These are phyloP conservation scores for Mycteria americana DNA, from an alignment of 2,797 vertebrate species.

Conservation along the genomic window DNA sequence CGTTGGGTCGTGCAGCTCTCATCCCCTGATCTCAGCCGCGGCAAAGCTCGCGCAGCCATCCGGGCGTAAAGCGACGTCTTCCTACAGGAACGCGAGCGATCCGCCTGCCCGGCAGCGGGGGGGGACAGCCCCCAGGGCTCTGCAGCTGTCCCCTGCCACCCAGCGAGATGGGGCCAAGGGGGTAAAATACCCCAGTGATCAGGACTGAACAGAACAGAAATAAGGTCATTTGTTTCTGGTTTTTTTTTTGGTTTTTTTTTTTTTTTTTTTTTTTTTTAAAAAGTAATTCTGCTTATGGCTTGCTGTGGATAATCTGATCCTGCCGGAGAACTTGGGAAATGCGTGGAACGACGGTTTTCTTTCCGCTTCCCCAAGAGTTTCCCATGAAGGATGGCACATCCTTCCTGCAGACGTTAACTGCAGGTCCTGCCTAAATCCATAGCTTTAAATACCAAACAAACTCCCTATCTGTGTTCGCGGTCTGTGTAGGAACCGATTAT, in stretches of 20 bases:
- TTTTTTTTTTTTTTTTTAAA: neutral
- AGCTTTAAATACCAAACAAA: neutral
- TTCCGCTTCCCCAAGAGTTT: neutral
- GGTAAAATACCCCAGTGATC: rapidly evolving
- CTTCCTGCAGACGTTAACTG: neutral
- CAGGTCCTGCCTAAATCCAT: neutral
- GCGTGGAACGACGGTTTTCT: neutral
- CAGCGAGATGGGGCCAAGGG: neutral
- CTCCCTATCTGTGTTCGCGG: rapidly evolving
- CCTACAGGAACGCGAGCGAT: rapidly evolving
- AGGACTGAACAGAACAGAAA: neutral
- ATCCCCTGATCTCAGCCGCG: rapidly evolving
- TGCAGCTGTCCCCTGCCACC: neutral
- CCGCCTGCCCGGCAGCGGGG: neutral
- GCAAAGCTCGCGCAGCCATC: rapidly evolving
- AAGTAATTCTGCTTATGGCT: neutral
- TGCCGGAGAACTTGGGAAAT: neutral
- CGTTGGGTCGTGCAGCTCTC: rapidly evolving
- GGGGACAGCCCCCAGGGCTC: neutral
- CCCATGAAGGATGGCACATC: neutral
- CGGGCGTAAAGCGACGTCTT: rapidly evolving
- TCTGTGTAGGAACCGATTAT: rapidly evolving
- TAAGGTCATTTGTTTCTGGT: neutral
- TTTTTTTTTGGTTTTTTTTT: no score
- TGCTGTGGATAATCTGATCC: neutral